Conservation (phyloP, 92 coral and sea anemone species). For the Diadumene lineata region DNA sequence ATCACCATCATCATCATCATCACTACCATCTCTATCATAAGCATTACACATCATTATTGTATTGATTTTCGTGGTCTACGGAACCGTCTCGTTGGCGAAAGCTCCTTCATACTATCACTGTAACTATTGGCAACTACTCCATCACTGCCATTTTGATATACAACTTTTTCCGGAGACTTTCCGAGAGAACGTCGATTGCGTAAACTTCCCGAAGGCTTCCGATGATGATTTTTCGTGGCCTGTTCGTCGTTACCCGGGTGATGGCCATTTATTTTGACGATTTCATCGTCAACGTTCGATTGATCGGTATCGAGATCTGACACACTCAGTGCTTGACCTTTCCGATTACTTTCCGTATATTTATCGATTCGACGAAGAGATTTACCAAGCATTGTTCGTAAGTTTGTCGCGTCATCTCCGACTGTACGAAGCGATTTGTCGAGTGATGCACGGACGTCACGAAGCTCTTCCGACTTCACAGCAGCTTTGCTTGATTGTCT, state of each 20-base stretch:
- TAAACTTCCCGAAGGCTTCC: slow-evolving; percentile 57
- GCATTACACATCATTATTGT: slow-evolving; percentile 29
- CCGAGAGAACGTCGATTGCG: slow-evolving; percentile 44
- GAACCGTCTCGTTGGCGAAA: slow-evolving; percentile 67
- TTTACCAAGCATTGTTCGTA: slow-evolving; percentile 90
- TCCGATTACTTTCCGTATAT: slow-evolving; percentile 74
- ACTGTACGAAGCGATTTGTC: slow-evolving; percentile 82
- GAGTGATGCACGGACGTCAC: slow-evolving; percentile 82
- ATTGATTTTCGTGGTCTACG: slow-evolving; percentile 50
- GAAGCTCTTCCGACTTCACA: slow-evolving; percentile 76
- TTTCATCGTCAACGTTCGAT: slow-evolving; percentile 51
- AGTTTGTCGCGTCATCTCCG: slow-evolving; percentile 81
- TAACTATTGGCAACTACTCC: slow-evolving; percentile 13
- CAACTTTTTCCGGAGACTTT: slow-evolving; percentile 24
- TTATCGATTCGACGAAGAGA: slow-evolving; percentile 85
- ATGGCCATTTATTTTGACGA: slow-evolving; percentile 22
- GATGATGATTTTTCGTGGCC: slow-evolving; percentile 58
- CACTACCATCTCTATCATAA: background rate
- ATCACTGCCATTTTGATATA: slow-evolving; percentile 12
- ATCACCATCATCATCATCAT: background rate
- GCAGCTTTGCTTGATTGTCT: slow-evolving; percentile 58
- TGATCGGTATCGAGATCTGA: slow-evolving; percentile 68
- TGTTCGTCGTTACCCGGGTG: slow-evolving; percentile 39
- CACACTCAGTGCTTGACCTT: slow-evolving; percentile 56
- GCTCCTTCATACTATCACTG: slow-evolving; percentile 8